Evolutionary conservation across 1,140 invertebrate genomes (phyloP).

Genomic region (Heterodera schachtii): DNA sequence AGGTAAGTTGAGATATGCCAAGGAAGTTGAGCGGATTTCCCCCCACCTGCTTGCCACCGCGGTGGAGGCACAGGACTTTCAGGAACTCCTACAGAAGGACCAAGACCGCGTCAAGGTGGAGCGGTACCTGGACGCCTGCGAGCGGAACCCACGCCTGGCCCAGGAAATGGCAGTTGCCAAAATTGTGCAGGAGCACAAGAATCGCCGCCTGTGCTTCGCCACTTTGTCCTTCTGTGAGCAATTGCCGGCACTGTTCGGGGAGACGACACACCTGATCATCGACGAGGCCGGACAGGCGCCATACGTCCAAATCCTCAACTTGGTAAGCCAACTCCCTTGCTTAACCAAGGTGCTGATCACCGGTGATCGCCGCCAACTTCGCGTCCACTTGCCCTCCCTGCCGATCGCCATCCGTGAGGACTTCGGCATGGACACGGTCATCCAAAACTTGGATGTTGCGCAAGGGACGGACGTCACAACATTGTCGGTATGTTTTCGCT

Average conservation of each 20-base stretch:
- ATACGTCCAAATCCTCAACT: neutral
- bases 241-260: neutral
- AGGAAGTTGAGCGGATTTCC: too few relatives aligned
- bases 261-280: neutral
- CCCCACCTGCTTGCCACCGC: too few relatives aligned
- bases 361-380: neutral
- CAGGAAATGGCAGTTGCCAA: neutral
- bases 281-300: slow-evolving; percentile 10
- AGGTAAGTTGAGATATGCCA: too few relatives aligned
- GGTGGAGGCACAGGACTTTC: too few relatives aligned
- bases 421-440: slow-evolving; percentile 14
- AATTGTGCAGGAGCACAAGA: neutral
- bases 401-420: neutral
- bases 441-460: neutral
- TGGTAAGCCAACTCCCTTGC: neutral
- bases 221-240: slow-evolving; percentile 9
- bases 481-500: neutral
- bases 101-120: too few relatives aligned
- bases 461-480: neutral
- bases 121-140: too few relatives aligned
- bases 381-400: neutral
- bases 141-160: too few relatives aligned
- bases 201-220: neutral
- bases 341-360: neutral
- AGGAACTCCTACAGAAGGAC: too few relatives aligned